Evolutionary conservation across 2,797 vertebrate species (phyloP).

Genomic region (Thalassophryne amazonica): DNA sequence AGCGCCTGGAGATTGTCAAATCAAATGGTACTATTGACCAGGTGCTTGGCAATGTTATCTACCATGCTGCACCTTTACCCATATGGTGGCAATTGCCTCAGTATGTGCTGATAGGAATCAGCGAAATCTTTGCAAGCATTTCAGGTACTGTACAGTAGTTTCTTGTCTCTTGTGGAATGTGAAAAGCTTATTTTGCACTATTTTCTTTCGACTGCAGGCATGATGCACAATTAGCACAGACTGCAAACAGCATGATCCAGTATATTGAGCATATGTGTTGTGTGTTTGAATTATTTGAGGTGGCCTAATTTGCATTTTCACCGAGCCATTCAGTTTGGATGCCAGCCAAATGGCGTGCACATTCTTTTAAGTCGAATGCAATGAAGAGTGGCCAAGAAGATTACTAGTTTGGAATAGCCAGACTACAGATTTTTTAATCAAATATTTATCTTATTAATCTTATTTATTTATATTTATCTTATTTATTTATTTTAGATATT

Average conservation of each 20-base stretch:
- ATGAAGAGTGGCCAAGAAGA: too few species aligned
- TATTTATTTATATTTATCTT: too few species aligned
- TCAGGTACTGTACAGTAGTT: slow-evolving; percentile 82
- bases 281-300: background rate
- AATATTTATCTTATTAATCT: too few species aligned
- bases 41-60: slow-evolving; percentile 84
- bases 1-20: slow-evolving; percentile 86
- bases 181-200: slow-evolving; percentile 11
- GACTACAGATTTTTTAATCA: too few species aligned
- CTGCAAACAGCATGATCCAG: background rate
- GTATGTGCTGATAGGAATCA: slow-evolving; percentile 95
- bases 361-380: slow-evolving; percentile 15
- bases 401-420: too few species aligned
- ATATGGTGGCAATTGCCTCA: slow-evolving; percentile 99
- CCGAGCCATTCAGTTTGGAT: slow-evolving; percentile 1
- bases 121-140: slow-evolving; percentile 98
- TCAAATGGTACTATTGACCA: slow-evolving; percentile 83
- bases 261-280: slow-evolving; percentile 3
- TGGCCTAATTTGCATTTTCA: slow-evolving; percentile 3
- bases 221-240: background rate
- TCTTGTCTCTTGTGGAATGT: slow-evolving; percentile 14
- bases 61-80: slow-evolving; percentile 88
- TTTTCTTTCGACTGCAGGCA: too few species aligned
- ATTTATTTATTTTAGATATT: too few species aligned
- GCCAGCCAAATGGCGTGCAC: background rate